These are phyloP conservation scores for Crotalus tigris DNA, from an alignment of 2,113 vertebrate genomes.

Conservation along the genomic window DNA sequence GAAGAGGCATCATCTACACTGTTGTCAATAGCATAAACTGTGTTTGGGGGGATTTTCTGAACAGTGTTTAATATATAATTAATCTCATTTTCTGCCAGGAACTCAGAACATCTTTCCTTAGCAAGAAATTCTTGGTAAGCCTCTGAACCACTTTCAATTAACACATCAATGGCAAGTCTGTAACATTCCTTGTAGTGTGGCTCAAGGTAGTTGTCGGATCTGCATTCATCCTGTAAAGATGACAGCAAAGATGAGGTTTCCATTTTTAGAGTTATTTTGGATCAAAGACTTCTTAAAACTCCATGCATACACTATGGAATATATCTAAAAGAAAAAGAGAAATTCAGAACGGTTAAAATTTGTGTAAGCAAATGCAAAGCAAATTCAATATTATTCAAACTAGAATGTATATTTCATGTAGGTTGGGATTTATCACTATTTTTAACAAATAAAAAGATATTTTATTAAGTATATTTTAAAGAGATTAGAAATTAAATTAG, in stretches of 20 bases:
- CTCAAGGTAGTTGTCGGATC: constrained; percentile 82
- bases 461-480: not conserved
- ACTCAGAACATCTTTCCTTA: constrained; percentile 79
- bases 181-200: constrained; percentile 95
- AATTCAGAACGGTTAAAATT: constrained; percentile 19
- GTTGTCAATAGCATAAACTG: constrained; percentile 66
- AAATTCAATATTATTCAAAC: not conserved
- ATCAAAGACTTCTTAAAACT: constrained; percentile 50
- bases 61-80: constrained; percentile 81
- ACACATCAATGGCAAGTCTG: constrained; percentile 84
- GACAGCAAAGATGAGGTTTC: constrained; percentile 86
- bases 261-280: constrained; percentile 67
- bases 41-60: constrained; percentile 64
- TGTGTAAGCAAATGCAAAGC: not conserved
- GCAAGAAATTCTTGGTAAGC: constrained; percentile 85
- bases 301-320: constrained; percentile 56
- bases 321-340: constrained; percentile 43
- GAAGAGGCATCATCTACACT: constrained; percentile 78
- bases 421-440: not conserved
- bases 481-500: not conserved
- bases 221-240: constrained; percentile 83
- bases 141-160: constrained; percentile 80
- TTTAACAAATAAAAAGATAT: not conserved
- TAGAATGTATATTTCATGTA: not conserved
- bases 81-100: constrained; percentile 88